Evolutionary conservation across 92 coral and sea anemone species (phyloP).

Genomic region (Desmophyllum pertusum): DNA sequence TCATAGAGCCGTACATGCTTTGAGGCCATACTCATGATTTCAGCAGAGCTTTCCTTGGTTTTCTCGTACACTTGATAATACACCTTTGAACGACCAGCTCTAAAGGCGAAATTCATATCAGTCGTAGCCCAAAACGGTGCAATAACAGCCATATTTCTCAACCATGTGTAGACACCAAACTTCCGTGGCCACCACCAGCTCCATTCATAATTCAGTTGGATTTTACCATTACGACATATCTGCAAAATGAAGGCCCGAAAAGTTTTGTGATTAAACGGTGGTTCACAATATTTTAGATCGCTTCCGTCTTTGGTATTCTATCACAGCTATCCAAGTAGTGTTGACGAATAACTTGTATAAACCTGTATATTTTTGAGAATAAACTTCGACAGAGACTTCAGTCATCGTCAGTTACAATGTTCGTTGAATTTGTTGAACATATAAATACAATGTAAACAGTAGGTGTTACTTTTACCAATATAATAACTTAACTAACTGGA

Average conservation of each 20-base stretch:
- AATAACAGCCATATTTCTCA: slow-evolving; percentile 23
- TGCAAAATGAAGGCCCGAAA: not conserved
- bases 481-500: too few species aligned
- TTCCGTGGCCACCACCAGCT: slow-evolving; percentile 49
- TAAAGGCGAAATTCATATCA: slow-evolving; percentile 3
- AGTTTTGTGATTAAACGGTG: too few species aligned
- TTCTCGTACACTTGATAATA: slow-evolving; percentile 34
- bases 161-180: slow-evolving; percentile 56
- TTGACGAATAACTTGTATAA: too few species aligned
- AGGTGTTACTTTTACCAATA: too few species aligned
- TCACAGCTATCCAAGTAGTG: too few species aligned
- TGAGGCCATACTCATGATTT: slow-evolving; percentile 1
- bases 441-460: too few species aligned
- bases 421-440: too few species aligned
- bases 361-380: too few species aligned
- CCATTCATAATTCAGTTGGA: slow-evolving; percentile 21
- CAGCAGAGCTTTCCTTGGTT: not conserved
- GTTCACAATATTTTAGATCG: too few species aligned
- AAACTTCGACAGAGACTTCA: too few species aligned
- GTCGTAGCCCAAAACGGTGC: slow-evolving; percentile 60
- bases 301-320: too few species aligned
- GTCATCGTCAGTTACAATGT: too few species aligned
- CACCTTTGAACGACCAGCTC: slow-evolving; percentile 5
- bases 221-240: slow-evolving; percentile 38
- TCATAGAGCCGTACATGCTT: slow-evolving; percentile 11